Conservation (phyloP, 2,888 invertebrate species). For the Lydus trimaculatus region DNA sequence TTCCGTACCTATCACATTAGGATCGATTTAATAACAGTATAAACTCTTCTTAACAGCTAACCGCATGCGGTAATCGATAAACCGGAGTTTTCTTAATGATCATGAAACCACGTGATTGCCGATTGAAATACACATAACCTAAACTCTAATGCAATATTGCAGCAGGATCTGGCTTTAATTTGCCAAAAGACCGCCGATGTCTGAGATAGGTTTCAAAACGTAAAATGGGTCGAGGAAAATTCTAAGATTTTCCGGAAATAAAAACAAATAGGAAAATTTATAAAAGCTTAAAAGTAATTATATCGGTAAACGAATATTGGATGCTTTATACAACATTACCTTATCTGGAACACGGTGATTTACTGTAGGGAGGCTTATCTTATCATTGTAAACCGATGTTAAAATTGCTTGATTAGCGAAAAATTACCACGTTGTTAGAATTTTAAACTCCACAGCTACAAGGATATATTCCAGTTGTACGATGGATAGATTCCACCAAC, state of each 20-base stretch:
- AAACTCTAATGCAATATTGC: conserved; percentile 11
- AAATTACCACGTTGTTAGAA: not conserved
- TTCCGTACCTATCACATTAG: conserved; percentile 49
- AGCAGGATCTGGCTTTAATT: too few relatives aligned
- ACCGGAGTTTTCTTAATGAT: conserved; percentile 29
- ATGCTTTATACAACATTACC: not conserved
- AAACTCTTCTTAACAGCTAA: conserved; percentile 32
- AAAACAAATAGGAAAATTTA: too few relatives aligned
- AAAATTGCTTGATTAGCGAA: not conserved
- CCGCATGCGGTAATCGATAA: conserved; percentile 45
- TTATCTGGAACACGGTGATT: not conserved
- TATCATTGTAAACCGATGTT: not conserved
- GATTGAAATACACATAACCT: conserved; percentile 30
- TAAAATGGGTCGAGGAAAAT: not conserved
- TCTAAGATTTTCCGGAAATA: not conserved
- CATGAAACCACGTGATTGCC: conserved; percentile 37
- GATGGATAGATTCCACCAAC: too few relatives aligned
- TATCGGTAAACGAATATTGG: too few relatives aligned
- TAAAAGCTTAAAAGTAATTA: too few relatives aligned
- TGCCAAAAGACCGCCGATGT: too few relatives aligned
- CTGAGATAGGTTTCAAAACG: too few relatives aligned
- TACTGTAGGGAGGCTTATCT: not conserved
- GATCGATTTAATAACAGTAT: conserved; percentile 46
- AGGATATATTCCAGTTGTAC: too few relatives aligned
- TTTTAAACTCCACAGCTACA: too few relatives aligned